Conservation (phyloP, 2,797 vertebrate species). For the Cossypha heuglini region DNA sequence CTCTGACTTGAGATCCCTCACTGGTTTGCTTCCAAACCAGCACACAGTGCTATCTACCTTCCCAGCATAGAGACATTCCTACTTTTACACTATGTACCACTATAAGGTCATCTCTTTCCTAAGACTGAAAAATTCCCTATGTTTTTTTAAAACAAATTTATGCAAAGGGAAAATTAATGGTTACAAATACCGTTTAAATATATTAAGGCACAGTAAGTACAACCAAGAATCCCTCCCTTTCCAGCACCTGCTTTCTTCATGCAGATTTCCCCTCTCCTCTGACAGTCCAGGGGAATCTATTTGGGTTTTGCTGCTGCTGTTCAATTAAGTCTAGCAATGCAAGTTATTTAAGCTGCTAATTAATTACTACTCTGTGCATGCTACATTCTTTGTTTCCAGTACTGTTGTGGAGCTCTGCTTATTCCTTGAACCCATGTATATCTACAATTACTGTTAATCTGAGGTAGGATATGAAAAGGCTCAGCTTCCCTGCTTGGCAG, state of each 20-base stretch:
- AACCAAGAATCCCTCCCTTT: neutral
- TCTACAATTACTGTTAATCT: neutral
- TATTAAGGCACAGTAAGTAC: accelerated
- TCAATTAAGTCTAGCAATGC: neutral
- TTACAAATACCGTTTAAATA: neutral
- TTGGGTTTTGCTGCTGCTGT: neutral
- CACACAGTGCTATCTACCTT: neutral
- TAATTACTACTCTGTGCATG: neutral
- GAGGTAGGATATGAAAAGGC: neutral
- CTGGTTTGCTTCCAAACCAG: too few species aligned
- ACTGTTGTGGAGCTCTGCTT: neutral
- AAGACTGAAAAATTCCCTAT: accelerated
- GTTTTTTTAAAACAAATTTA: neutral
- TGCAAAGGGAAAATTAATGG: neutral
- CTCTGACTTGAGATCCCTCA: too few species aligned
- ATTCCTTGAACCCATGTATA: neutral
- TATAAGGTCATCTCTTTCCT: neutral
- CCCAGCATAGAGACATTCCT: neutral
- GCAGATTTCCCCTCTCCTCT: neutral
- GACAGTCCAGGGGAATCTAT: neutral
- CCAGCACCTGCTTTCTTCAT: neutral
- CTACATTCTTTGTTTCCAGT: neutral
- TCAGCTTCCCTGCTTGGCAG: neutral
- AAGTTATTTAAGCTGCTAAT: neutral
- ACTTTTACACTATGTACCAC: neutral